phyloP scores from a whole-genome alignment of 2,113 vertebrate genomes.

The Camarhynchus parvulus region DNA sequence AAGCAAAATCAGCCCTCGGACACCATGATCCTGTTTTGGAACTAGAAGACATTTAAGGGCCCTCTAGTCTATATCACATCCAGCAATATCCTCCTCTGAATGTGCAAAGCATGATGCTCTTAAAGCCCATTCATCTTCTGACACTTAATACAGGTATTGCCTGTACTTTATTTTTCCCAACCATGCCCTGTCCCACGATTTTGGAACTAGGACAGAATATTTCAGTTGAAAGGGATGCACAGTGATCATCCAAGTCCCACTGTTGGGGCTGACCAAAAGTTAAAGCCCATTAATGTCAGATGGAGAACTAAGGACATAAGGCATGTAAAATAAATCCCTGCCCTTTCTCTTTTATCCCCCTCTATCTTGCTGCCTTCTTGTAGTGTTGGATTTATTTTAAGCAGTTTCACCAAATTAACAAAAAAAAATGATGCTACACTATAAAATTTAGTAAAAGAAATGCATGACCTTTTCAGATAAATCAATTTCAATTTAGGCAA shows the following conservation, averaged over 20 bases:
- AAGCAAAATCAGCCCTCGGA: not conserved
- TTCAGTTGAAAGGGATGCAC: not conserved
- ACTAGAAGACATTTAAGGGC: not conserved
- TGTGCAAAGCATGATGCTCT: not conserved
- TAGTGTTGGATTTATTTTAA: not conserved
- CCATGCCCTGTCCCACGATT: not conserved
- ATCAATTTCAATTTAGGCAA: not conserved
- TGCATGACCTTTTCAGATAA: not conserved
- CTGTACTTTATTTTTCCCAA: not conserved
- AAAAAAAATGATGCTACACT: not conserved
- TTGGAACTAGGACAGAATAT: not conserved
- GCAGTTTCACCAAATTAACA: not conserved
- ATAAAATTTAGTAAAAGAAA: not conserved
- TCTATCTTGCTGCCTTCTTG: not conserved
- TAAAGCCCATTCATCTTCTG: not conserved
- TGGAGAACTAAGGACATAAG: not conserved
- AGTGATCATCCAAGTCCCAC: not conserved
- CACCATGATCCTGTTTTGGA: not conserved
- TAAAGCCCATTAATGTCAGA: not conserved
- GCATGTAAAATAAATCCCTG: not conserved
- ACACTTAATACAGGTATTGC: too few relatives aligned
- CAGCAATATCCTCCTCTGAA: not conserved
- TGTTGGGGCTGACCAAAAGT: not conserved
- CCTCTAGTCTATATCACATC: not conserved
- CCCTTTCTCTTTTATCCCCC: not conserved